phyloP scores from a whole-genome alignment of 2,113 vertebrate genomes.

The Chauna torquata region DNA sequence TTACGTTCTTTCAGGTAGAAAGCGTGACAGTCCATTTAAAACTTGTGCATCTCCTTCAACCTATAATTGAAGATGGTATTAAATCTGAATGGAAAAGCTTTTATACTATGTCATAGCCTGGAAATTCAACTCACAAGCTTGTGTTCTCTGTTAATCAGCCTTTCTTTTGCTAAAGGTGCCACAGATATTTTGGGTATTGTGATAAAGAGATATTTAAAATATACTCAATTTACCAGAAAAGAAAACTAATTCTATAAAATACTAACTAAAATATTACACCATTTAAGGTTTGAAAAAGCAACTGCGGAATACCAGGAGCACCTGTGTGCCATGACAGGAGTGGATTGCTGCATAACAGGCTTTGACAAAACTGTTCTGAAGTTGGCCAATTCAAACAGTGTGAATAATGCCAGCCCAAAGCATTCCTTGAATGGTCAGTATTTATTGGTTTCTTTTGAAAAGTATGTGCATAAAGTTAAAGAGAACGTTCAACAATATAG shows the following conservation, averaged over 20 bases:
- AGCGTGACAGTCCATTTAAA: not conserved
- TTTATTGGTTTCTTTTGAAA: not conserved
- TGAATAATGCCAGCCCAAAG: constrained; percentile 90
- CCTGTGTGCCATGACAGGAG: constrained; percentile 90
- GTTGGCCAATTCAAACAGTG: constrained; percentile 79
- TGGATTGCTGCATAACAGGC: constrained; percentile 90
- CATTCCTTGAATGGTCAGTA: constrained; percentile 87
- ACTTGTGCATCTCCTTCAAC: not conserved
- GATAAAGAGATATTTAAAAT: not conserved
- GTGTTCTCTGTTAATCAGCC: not conserved
- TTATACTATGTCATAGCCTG: not conserved
- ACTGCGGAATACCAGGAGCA: constrained; percentile 95
- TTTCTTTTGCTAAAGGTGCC: not conserved
- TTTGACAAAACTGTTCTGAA: constrained; percentile 87
- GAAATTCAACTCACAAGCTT: not conserved
- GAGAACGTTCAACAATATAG: accelerated
- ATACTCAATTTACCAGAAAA: not conserved
- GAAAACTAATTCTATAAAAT: not conserved
- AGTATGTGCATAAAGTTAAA: not conserved
- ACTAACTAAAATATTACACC: not conserved
- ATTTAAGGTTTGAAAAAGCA: constrained; percentile 94
- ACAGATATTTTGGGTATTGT: not conserved
- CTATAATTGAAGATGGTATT: not conserved
- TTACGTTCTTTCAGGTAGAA: not conserved
- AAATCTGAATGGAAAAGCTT: not conserved